Conservation (phyloP, 2,113 vertebrate species). For the Xiphias gladius region DNA sequence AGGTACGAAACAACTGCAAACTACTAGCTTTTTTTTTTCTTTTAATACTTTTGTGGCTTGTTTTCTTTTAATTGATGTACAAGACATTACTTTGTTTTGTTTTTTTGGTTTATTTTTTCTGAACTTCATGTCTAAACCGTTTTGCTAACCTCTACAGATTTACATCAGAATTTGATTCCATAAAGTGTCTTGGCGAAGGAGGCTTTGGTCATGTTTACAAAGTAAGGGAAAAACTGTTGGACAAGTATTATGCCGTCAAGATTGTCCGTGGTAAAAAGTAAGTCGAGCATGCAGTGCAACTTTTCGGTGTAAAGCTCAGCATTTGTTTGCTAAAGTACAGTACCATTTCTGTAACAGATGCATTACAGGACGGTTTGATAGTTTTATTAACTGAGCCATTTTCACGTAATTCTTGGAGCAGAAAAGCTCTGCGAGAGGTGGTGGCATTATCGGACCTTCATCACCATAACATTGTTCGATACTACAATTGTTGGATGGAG, state of each 20-base stretch:
- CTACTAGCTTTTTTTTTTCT: not conserved
- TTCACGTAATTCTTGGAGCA: slow-evolving; percentile 35
- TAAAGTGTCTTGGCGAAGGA: slow-evolving; percentile 67
- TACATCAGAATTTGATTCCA: slow-evolving; percentile 51
- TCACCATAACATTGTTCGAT: slow-evolving; percentile 78
- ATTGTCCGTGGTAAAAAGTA: slow-evolving; percentile 68
- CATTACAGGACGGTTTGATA: not conserved
- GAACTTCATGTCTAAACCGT: not conserved
- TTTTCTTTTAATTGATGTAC: not conserved
- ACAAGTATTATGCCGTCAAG: slow-evolving; percentile 72
- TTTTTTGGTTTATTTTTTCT: not conserved
- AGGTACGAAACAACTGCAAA: slow-evolving; percentile 36
- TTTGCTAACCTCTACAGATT: slow-evolving; percentile 63
- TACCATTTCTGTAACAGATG: not conserved
- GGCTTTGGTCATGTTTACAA: slow-evolving; percentile 75
- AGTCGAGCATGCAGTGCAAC: slow-evolving; percentile 33
- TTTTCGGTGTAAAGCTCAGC: not conserved
- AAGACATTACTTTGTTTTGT: too few relatives aligned
- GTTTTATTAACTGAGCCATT: not conserved
- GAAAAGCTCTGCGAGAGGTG: slow-evolving; percentile 77
- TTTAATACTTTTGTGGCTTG: not conserved
- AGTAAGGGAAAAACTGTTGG: slow-evolving; percentile 53
- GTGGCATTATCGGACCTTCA: slow-evolving; percentile 51
- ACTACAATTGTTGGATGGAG: slow-evolving; percentile 72
- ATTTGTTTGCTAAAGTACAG: not conserved